A percentile compares a stretch with the other conserved stretches of the same genome.
phyloP scores from a whole-genome alignment of 2,888 invertebrate species.

The Linyphia triangularis region DNA sequence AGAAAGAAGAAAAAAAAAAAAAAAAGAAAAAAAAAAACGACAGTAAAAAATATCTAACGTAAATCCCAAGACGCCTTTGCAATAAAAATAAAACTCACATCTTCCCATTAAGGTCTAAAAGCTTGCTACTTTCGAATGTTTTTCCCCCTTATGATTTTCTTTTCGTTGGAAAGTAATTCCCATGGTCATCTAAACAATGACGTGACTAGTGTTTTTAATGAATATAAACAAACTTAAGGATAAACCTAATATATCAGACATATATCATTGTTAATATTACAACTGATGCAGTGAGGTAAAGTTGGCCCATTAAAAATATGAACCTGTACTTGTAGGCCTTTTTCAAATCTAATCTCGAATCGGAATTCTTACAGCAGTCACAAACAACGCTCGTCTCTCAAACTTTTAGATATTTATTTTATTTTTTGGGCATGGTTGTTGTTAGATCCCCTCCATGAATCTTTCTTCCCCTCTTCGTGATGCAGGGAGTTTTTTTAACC shows the following conservation, averaged over 20 bases:
- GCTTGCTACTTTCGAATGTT: neutral
- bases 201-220: neutral
- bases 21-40: neutral
- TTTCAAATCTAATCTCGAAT: too few species aligned
- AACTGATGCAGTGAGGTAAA: too few species aligned
- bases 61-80: slow-evolving; percentile 8
- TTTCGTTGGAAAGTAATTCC: neutral
- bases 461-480: neutral
- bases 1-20: neutral
- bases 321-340: too few species aligned
- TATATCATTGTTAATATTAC: too few species aligned
- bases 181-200: neutral
- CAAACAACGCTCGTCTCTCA: slow-evolving; percentile 48
- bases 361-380: neutral
- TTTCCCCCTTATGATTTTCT: neutral
- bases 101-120: slow-evolving; percentile 43
- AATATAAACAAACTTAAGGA: neutral
- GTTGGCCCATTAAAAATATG: too few species aligned
- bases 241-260: too few species aligned
- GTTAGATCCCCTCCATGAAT: slow-evolving; percentile 1
- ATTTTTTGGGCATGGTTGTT: slow-evolving; percentile 1
- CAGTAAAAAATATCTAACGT: slow-evolving; percentile 3
- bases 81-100: neutral
- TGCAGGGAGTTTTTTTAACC: slow-evolving; percentile 60
- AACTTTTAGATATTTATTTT: slow-evolving; percentile 15